These are phyloP conservation scores for Cistogaster globosa DNA, from an alignment of 2,888 invertebrate genomes.

Conservation along the genomic window DNA sequence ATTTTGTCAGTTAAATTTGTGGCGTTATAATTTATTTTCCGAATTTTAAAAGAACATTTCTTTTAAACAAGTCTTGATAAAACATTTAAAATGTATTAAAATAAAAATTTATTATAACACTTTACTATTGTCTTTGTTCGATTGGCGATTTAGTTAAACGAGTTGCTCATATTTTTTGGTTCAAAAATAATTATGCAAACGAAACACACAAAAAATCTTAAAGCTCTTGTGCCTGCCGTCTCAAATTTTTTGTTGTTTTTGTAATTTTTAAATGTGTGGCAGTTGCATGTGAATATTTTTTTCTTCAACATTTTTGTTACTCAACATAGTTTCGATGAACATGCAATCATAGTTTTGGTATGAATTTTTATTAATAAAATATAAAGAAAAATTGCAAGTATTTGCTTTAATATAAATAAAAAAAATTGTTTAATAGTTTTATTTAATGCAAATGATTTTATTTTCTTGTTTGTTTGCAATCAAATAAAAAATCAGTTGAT, in stretches of 20 bases:
- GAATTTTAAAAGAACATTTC: too few relatives aligned
- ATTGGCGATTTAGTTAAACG: slow-evolving; percentile 46
- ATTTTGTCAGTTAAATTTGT: too few relatives aligned
- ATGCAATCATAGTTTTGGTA: slow-evolving; percentile 29
- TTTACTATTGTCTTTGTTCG: slow-evolving; percentile 20
- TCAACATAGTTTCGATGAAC: slow-evolving; percentile 48
- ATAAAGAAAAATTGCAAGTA: not conserved
- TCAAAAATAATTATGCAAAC: slow-evolving; percentile 62
- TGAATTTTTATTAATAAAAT: slow-evolving; percentile 28
- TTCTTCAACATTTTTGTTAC: slow-evolving; percentile 49
- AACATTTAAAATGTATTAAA: not conserved
- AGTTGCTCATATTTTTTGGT: slow-evolving; percentile 37
- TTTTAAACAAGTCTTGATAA: too few relatives aligned
- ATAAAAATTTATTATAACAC: slow-evolving; percentile 31
- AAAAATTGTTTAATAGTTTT: slow-evolving; percentile 48
- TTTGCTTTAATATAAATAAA: slow-evolving; percentile 21
- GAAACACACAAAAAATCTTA: slow-evolving; percentile 7
- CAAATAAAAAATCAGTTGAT: slow-evolving; percentile 37
- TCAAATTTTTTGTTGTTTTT: slow-evolving; percentile 17
- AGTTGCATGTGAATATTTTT: slow-evolving; percentile 52
- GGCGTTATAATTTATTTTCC: too few relatives aligned
- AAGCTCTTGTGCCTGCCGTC: slow-evolving; percentile 32
- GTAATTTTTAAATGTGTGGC: slow-evolving; percentile 21
- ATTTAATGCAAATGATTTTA: slow-evolving; percentile 38
- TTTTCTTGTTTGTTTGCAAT: slow-evolving; percentile 31